A percentile compares a stretch with the other conserved stretches of the same genome.
Evolutionary conservation across 2,113 vertebrate species (phyloP).

Genomic region (Pelusios castaneus): DNA sequence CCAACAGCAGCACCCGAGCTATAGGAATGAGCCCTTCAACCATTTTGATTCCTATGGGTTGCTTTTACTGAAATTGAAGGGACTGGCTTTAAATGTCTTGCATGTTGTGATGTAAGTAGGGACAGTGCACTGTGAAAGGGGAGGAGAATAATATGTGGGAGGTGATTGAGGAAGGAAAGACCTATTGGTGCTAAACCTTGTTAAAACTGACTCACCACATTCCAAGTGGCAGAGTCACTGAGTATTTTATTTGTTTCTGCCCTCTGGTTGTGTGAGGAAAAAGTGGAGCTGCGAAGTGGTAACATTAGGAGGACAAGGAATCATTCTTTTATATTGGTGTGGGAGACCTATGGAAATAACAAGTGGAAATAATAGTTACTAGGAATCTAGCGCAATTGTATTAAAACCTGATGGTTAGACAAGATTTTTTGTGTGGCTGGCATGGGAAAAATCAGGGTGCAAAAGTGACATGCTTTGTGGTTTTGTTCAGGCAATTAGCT

Average conservation of each 20-base stretch:
- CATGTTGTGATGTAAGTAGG: background rate
- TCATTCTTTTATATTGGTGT: background rate
- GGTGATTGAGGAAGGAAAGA: background rate
- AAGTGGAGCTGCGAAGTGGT: background rate
- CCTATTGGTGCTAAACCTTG: accelerated
- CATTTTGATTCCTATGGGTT: background rate
- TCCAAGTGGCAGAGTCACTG: background rate
- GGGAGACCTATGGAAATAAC: background rate
- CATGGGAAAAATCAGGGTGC: background rate
- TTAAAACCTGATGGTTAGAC: background rate
- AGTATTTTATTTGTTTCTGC: background rate
- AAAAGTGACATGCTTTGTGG: background rate
- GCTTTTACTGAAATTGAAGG: background rate
- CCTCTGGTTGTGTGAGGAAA: background rate
- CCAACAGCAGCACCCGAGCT: background rate
- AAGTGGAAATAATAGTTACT: background rate
- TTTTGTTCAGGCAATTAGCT: background rate
- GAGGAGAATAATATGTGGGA: background rate
- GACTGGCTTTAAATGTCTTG: background rate
- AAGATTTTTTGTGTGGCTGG: background rate
- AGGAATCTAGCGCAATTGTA: background rate
- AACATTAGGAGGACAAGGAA: background rate
- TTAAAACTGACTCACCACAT: background rate
- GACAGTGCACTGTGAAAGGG: background rate
- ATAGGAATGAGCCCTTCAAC: background rate